Evolutionary conservation across 2,113 vertebrate genomes (phyloP).

Genomic region (Alouatta palliata): DNA sequence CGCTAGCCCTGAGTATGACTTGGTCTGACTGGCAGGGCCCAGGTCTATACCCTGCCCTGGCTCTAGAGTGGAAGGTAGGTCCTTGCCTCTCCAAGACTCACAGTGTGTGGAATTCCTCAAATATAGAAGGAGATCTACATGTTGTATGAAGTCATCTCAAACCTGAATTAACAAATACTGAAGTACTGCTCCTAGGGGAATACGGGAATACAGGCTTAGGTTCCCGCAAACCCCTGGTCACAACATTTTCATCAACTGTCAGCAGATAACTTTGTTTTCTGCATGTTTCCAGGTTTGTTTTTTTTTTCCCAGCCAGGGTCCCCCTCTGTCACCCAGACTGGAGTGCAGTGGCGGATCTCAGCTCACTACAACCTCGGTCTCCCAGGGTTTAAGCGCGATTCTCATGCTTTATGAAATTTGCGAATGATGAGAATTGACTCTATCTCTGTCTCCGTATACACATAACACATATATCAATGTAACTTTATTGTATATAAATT

Average conservation of each 20-base stretch:
- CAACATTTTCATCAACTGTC: neutral
- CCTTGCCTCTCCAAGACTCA: neutral
- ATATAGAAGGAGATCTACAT: neutral
- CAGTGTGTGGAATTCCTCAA: neutral
- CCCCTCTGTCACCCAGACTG: too few relatives aligned
- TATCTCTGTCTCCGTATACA: neutral
- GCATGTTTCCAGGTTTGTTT: too few relatives aligned
- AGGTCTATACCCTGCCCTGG: neutral
- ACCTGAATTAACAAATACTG: neutral
- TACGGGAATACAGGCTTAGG: neutral
- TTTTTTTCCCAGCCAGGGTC: too few relatives aligned
- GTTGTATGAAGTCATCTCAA: neutral
- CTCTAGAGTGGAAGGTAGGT: neutral
- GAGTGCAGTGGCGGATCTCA: too few relatives aligned
- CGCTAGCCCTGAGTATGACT: neutral
- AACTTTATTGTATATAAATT: neutral
- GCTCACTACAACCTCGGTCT: too few relatives aligned
- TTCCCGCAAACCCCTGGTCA: neutral
- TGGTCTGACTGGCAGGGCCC: neutral
- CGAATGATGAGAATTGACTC: neutral
- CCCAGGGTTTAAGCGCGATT: too few relatives aligned
- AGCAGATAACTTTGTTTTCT: neutral
- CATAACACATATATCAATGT: neutral
- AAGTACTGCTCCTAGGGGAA: neutral
- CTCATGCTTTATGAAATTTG: neutral